Percentiles rank a stretch among this genome's conserved stretches.
These are phyloP conservation scores for Mobula birostris DNA, from an alignment of 2,113 vertebrate species.

Conservation along the genomic window DNA sequence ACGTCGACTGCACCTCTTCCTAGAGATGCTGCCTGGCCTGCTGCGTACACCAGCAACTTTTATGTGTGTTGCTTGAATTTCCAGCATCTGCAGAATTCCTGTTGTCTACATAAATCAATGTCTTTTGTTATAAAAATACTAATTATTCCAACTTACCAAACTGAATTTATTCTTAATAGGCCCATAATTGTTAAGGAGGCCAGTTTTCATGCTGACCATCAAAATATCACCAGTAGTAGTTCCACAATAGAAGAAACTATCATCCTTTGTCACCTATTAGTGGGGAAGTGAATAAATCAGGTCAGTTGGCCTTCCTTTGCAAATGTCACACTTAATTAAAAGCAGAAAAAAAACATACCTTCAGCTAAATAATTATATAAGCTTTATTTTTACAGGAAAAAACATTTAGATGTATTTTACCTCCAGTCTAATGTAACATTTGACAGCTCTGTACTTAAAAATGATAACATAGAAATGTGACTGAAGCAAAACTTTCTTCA, in stretches of 20 bases:
- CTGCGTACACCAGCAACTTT: no score
- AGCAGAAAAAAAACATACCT: background rate
- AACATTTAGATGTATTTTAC: background rate
- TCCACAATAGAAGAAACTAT: conserved; percentile 69
- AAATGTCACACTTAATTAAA: background rate
- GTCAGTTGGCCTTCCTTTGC: background rate
- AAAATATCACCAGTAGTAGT: conserved; percentile 78
- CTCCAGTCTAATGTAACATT: background rate
- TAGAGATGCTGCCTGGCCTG: no score
- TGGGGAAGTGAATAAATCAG: background rate
- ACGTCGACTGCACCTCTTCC: no score
- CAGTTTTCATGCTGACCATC: conserved; percentile 61
- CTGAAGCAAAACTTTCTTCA: background rate
- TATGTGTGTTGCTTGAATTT: no score
- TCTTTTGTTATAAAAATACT: background rate
- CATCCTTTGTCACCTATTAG: conserved; percentile 62
- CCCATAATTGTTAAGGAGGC: conserved; percentile 56
- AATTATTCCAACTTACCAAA: conserved; percentile 53
- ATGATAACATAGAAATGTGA: background rate
- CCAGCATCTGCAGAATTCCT: no score
- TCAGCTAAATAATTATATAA: background rate
- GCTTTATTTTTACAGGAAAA: background rate
- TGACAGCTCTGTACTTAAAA: background rate
- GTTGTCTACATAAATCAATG: no score
- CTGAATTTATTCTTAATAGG: conserved; percentile 65